phyloP scores from a whole-genome alignment of 2,113 vertebrate species.

The Ovis aries region ARS-UI_Ramb_v3.0 NC_056056.1:68187501-68188000 shows the following conservation, averaged over 20 bases:
- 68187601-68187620: not conserved
- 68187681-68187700: not conserved
- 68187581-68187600: not conserved
- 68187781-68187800: conserved; percentile 44
- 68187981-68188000: conserved; percentile 49
- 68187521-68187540: conserved; percentile 17
- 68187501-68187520: not conserved
- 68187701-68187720: conserved; percentile 26
- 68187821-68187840: not conserved
- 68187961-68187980: conserved; percentile 46
- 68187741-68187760: not conserved
- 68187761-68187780: not conserved
- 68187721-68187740: not conserved
- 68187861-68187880: conserved; percentile 16
- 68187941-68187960: conserved; percentile 49
- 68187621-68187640: not conserved
- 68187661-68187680: conserved; percentile 3
- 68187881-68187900: conserved; percentile 26
- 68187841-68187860: conserved; percentile 25
- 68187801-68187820: not conserved
- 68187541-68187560: not conserved
- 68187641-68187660: conserved; percentile 2
- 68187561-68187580: not conserved
- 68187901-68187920: conserved; percentile 33
- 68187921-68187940: conserved; percentile 61